These are phyloP conservation scores for Entosphenus tridentatus DNA, from an alignment of 2,113 vertebrate genomes.

Conservation along the genomic window DNA sequence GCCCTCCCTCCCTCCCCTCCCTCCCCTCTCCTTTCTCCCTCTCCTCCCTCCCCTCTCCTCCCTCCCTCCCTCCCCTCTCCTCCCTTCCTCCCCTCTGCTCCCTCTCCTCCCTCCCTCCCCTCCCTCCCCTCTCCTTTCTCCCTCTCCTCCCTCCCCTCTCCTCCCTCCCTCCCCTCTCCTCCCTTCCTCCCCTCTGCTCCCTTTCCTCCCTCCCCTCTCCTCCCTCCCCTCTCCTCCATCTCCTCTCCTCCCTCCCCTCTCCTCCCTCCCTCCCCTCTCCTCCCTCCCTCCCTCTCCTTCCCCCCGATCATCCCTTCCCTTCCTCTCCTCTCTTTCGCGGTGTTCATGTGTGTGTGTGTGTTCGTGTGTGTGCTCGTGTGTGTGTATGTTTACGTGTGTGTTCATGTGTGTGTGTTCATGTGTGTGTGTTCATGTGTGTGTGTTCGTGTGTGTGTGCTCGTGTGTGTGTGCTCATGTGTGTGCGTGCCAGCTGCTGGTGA, in stretches of 20 bases:
- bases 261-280: not conserved
- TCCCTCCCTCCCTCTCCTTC: no score
- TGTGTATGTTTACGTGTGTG: not conserved
- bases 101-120: not conserved
- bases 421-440: no score
- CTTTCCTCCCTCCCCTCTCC: not conserved
- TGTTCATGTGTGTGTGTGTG: no score
- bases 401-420: not conserved
- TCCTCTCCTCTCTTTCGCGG: no score
- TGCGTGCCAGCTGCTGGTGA: not conserved
- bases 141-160: no score
- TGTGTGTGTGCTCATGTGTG: conserved; percentile 1
- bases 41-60: not conserved
- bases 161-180: not conserved
- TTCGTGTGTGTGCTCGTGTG: no score
- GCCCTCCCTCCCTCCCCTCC: not conserved
- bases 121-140: not conserved
- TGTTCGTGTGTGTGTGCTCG: no score
- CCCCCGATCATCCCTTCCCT: no score
- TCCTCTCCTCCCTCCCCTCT: not conserved
- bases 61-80: not conserved
- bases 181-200: not conserved
- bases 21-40: not conserved
- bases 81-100: not conserved
- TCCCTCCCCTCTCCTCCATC: no score